Base-by-base conservation (phyloP, 2,888 invertebrate genomes). In the Eilema caniola region DNA sequence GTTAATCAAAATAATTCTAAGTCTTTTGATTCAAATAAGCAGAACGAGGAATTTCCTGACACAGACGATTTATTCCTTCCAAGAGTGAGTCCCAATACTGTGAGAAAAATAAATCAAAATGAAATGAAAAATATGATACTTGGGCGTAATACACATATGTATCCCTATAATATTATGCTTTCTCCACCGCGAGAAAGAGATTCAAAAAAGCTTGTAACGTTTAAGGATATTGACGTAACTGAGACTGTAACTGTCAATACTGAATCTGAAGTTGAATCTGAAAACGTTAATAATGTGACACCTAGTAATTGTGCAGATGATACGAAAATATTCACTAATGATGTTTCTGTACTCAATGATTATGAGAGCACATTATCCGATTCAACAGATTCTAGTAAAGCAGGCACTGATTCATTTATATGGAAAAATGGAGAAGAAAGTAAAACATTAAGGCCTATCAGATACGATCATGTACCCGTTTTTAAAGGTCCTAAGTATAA, bases 111-210 rank as follows among this genome's bases (percentile, higher is more conserved):
- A 3, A 85, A 85, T 73, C 75, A 84, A 62, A 80, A 86, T 66
- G 91, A 93, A 53, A 90, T 93, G 2, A 91, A 90, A 81, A 87
- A 95, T 73, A 87, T 95, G 73, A 94, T 95, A 73, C 84, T 95
- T 75, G 95, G 95, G 12, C 86, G 92, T 16, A 93, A 90, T 70
- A 77, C 88, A 75, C 87, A 92, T 72, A 73, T 87, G 2, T 95
- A 93, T 85, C 95, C 95, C 0, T 95, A 95, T 70, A 95, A 95
- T 74, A 90, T 95, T 75, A 82, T 90, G 63, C 72, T 95, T 53
- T 95, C 95, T 53, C 95, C 95, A 79, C 83, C 85, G 75, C 86
- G 84, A 88, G 85, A 90, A 83, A 90, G 86, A 77, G 89, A 89
- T 77, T 78, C 81, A 53, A 93, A 92, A 80, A 87, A 88, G 73